Evolutionary conservation across 2,888 invertebrate species (phyloP).

Genomic region (Rapana venosa): DNA sequence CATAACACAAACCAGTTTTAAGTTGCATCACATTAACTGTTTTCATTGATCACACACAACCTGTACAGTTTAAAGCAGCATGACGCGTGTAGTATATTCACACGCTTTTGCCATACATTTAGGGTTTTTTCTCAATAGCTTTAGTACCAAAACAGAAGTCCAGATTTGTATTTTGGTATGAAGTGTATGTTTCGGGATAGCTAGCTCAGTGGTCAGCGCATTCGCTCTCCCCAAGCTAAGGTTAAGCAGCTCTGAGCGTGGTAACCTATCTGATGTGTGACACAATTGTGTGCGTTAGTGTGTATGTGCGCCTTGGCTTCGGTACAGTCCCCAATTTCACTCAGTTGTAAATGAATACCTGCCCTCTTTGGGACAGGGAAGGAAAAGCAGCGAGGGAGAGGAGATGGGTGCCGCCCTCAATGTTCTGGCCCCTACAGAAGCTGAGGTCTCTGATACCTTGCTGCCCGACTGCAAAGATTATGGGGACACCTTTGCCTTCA

Average conservation of each 20-base stretch:
- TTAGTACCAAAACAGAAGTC: not conserved
- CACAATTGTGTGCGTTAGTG: not conserved
- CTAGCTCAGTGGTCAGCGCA: too few relatives aligned
- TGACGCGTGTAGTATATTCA: too few relatives aligned
- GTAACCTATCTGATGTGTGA: not conserved
- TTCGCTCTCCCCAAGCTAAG: not conserved
- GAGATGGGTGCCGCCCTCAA: not conserved
- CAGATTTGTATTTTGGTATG: too few relatives aligned
- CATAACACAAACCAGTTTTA: too few relatives aligned
- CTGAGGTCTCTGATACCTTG: not conserved
- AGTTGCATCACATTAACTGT: too few relatives aligned
- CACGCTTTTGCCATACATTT: not conserved
- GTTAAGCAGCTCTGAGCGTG: not conserved
- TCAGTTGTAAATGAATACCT: not conserved
- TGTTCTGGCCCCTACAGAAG: not conserved
- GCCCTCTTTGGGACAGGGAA: not conserved
- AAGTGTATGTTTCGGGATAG: too few relatives aligned
- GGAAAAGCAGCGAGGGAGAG: not conserved
- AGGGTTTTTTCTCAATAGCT: not conserved
- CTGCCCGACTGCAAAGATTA: not conserved
- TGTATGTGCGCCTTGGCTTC: not conserved
- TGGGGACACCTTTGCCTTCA: not conserved
- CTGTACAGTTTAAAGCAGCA: too few relatives aligned
- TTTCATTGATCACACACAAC: too few relatives aligned
- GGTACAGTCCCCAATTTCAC: not conserved